These are phyloP conservation scores for Triplophysa rosa DNA, from an alignment of 2,113 vertebrate genomes.

Conservation along the genomic window DNA sequence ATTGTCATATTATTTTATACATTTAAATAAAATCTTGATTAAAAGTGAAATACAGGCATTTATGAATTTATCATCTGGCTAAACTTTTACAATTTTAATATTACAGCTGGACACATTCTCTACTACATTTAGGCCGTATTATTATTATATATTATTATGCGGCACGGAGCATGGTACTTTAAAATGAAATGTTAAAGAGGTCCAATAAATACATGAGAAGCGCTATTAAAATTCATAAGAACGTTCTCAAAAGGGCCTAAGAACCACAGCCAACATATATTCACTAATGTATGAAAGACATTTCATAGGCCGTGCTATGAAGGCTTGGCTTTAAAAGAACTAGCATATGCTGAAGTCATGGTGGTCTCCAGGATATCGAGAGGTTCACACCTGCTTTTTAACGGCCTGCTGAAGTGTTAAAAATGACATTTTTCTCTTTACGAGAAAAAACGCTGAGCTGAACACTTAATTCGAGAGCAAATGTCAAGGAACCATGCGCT, in stretches of 20 bases:
- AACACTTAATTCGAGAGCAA: constrained; percentile 42
- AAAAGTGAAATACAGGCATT: no score
- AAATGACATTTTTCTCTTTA: constrained; percentile 47
- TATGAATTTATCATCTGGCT: neutral
- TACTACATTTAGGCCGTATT: neutral
- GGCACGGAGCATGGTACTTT: neutral
- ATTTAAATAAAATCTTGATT: no score
- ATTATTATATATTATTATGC: neutral
- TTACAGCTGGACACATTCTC: neutral
- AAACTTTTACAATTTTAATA: neutral
- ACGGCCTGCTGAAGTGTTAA: constrained; percentile 57
- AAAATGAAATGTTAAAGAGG: constrained; percentile 31
- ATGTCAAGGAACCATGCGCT: neutral
- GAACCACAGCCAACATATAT: constrained; percentile 22
- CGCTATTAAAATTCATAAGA: constrained; percentile 39
- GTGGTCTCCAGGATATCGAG: constrained; percentile 55
- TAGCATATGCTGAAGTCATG: constrained; percentile 46
- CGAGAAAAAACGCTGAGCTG: constrained; percentile 35
- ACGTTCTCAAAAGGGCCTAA: constrained; percentile 24
- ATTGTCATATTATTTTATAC: no score
- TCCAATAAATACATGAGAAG: constrained; percentile 32
- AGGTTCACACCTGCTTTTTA: constrained; percentile 59
- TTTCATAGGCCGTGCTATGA: constrained; percentile 28
- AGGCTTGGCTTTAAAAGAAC: constrained; percentile 39
- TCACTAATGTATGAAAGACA: constrained; percentile 39